phyloP scores from a whole-genome alignment of 2,113 vertebrate genomes.

The Sinocyclocheilus anshuiensis region DNA sequence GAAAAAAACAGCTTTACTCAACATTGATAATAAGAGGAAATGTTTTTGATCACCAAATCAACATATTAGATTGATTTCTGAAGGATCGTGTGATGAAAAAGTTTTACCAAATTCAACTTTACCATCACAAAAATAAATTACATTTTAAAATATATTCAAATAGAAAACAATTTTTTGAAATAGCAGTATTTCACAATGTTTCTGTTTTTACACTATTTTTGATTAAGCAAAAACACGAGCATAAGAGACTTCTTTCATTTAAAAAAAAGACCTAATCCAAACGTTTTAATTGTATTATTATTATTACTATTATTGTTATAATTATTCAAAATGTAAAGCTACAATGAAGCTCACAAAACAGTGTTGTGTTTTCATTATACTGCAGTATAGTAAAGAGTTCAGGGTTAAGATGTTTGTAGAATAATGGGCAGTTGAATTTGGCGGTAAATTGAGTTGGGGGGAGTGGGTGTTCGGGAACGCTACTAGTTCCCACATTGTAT shows the following conservation, averaged over 20 bases:
- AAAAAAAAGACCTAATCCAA: background rate
- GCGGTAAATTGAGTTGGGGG: conserved; percentile 20
- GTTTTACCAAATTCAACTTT: background rate
- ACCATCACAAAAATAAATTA: background rate
- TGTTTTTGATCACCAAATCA: background rate
- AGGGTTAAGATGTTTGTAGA: conserved; percentile 20
- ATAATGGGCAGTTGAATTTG: background rate
- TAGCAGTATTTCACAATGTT: background rate
- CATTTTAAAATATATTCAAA: background rate
- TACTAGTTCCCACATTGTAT: conserved; percentile 71
- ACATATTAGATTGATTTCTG: background rate
- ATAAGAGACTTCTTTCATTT: background rate
- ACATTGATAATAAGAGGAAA: background rate
- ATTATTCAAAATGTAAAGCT: background rate
- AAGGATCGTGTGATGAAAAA: background rate
- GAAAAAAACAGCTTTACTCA: too few relatives aligned
- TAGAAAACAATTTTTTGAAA: background rate
- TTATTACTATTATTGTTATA: background rate
- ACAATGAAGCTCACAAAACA: background rate
- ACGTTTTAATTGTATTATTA: background rate
- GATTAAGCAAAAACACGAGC: background rate
- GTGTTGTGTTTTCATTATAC: background rate
- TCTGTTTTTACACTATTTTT: background rate
- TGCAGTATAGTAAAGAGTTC: conserved; percentile 1
- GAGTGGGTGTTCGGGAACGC: conserved; percentile 25